These are phyloP conservation scores for Enteromius thamalakanensis DNA, from an alignment of 2,797 vertebrate species.

Conservation along the genomic window DNA sequence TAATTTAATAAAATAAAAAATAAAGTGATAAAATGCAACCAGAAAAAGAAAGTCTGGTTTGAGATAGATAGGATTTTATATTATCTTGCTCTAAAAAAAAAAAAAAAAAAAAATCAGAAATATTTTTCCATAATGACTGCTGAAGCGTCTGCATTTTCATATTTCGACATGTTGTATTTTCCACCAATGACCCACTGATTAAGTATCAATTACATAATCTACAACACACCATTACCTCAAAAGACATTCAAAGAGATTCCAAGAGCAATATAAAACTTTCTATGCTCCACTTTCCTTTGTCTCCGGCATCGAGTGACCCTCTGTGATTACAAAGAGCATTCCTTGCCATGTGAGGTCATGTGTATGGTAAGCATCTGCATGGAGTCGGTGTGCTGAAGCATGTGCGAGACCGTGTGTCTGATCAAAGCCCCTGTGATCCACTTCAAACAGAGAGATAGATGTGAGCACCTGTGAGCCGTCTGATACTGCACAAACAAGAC, in stretches of 20 bases:
- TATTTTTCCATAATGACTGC: background rate
- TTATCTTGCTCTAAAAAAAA: background rate
- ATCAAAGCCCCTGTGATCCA: slow-evolving; percentile 75
- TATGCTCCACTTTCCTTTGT: slow-evolving; percentile 25
- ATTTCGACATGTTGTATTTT: background rate
- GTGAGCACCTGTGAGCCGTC: slow-evolving; percentile 67
- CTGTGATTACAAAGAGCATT: slow-evolving; percentile 67
- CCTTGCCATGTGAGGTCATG: slow-evolving; percentile 71
- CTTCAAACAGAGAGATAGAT: slow-evolving; percentile 67
- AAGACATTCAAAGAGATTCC: slow-evolving; percentile 42
- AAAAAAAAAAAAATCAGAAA: background rate
- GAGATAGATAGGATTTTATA: background rate
- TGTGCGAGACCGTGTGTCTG: slow-evolving; percentile 44
- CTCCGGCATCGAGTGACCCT: slow-evolving; percentile 50
- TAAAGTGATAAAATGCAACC: background rate
- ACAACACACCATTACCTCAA: slow-evolving; percentile 31
- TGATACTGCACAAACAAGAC: slow-evolving; percentile 59
- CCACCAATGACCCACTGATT: background rate
- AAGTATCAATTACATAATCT: background rate
- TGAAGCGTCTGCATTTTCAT: background rate
- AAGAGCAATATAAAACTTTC: slow-evolving; percentile 23
- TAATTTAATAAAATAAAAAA: background rate
- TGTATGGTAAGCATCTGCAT: slow-evolving; percentile 73
- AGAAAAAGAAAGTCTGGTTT: background rate
- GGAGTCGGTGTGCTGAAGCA: slow-evolving; percentile 53